A percentile compares a stretch with the other conserved stretches of the same genome.
These are phyloP conservation scores for Cololabis saira DNA, from an alignment of 2,113 vertebrate species.

Conservation along the genomic window DNA sequence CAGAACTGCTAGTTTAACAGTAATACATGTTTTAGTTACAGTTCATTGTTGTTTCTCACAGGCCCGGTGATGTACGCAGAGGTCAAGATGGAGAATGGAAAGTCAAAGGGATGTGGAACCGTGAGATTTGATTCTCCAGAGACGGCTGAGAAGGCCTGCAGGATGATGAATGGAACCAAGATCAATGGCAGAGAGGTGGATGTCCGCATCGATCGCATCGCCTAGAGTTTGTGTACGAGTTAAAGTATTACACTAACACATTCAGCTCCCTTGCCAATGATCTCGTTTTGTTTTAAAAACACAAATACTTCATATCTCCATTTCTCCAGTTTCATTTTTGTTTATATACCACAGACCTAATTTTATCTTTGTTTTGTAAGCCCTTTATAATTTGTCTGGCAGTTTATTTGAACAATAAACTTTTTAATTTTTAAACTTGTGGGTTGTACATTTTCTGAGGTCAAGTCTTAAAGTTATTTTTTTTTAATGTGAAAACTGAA, in stretches of 20 bases:
- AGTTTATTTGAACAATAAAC: slow-evolving; percentile 95
- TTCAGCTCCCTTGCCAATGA: slow-evolving; percentile 80
- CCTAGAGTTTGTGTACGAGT: slow-evolving; percentile 81
- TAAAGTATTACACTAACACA: slow-evolving; percentile 80
- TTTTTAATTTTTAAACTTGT: slow-evolving; percentile 88
- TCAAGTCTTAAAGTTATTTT: slow-evolving; percentile 23
- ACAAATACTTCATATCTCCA: slow-evolving; percentile 85
- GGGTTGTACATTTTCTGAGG: slow-evolving; percentile 38
- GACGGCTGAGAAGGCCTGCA: slow-evolving; percentile 96
- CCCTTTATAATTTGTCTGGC: slow-evolving; percentile 89
- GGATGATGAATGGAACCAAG: slow-evolving; percentile 98
- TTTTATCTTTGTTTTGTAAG: slow-evolving; percentile 91
- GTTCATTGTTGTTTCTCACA: slow-evolving; percentile 72
- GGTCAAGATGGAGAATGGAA: slow-evolving; percentile 99
- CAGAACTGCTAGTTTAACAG: not conserved
- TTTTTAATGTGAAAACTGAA: not conserved
- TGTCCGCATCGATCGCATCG: slow-evolving; percentile 95
- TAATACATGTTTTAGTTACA: slow-evolving; percentile 12
- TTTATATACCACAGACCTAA: slow-evolving; percentile 85
- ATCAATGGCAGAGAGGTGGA: slow-evolving; percentile 98
- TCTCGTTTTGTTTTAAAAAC: slow-evolving; percentile 93
- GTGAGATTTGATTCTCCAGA: slow-evolving; percentile 95
- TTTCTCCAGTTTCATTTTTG: slow-evolving; percentile 71
- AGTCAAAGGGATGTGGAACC: slow-evolving; percentile 97
- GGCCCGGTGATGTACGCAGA: slow-evolving; percentile 98